Base-by-base conservation (phyloP, 2,113 vertebrate species). In the Lota lota region DNA sequence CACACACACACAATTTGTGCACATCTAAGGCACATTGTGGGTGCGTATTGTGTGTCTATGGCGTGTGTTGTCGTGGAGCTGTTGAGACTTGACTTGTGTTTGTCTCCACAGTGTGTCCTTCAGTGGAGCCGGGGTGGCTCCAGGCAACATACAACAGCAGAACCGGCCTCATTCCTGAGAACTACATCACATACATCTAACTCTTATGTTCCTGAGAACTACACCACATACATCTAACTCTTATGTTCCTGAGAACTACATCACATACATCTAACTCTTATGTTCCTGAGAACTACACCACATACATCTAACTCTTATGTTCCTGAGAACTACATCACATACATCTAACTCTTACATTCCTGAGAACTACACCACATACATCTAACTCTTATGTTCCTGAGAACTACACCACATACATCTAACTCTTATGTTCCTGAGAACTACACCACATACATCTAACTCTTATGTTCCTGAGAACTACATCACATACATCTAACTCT, bases 111-210 rank as follows among this genome's bases (percentile, higher is more conserved):
- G 97, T 99, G 22, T 93, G 96, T 78, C 91, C 95, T 0, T 99
- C 97, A 51, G 96, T 98, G 91, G 96, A 99, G 87, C 97, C 97
- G 36, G 97, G 97, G 19, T 99, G 97, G 97, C 91, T 99, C 78
- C 98, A 98, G 88, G 97, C 96, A 64, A 97, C 97, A 1, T 98
- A 95, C 36, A 94, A 96, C 78, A 94, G 95, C 84, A 98, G 88
- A 92, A 99, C 95, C 19, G 97, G 97, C 85, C 93, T 99, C 17
- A 89, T 99, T 83, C 97, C 97, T 78, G 97, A 97, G 79, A 99
- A 99, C 91, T 99, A 99, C 74, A 94, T 99, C 87, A 88, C 91
- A 89, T 96, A 93, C 86, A 91, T 94, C 79, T 95, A 91, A 92
- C 76, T 47, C 28, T 33, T 11, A 47, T 77, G 81, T 75, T 50